Percentiles rank a stretch among this genome's conserved stretches.
Evolutionary conservation across 2,888 invertebrate genomes (phyloP).

Genomic region (Phytoseiulus persimilis): DNA sequence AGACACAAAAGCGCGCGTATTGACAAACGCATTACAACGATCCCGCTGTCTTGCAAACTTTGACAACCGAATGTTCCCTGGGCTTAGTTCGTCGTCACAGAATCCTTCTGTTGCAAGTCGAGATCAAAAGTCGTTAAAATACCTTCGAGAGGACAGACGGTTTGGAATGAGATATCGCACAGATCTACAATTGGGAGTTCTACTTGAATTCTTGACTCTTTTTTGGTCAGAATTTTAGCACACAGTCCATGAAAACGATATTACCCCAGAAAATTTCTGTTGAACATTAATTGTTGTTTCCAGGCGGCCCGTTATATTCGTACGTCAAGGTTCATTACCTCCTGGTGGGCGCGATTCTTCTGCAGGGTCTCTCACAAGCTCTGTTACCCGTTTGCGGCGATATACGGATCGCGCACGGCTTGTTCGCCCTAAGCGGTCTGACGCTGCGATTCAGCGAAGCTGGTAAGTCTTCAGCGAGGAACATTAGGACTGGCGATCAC

Average conservation of each 20-base stretch:
- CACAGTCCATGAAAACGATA: background rate
- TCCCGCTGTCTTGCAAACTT: no score
- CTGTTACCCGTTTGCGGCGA: slow-evolving; percentile 32
- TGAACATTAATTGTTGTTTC: background rate
- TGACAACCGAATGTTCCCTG: no score
- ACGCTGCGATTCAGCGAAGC: slow-evolving; percentile 34
- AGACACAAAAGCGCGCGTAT: no score
- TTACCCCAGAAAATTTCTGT: background rate
- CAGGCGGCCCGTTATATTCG: slow-evolving; percentile 31
- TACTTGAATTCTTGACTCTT: no score
- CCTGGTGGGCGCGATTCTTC: slow-evolving; percentile 25
- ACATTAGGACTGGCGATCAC: no score
- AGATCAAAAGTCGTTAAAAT: no score
- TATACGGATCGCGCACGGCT: slow-evolving; percentile 19
- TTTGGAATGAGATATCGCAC: background rate
- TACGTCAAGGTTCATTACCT: slow-evolving; percentile 33
- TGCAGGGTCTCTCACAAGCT: slow-evolving; percentile 22
- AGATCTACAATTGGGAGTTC: no score
- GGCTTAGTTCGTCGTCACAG: background rate
- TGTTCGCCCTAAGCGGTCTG: background rate
- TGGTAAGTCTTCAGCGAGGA: background rate
- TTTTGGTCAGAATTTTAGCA: no score
- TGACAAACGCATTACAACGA: no score
- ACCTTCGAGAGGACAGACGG: background rate
- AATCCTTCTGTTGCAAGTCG: background rate